These are phyloP conservation scores for Pimpla rufipes DNA, from an alignment of 2,888 invertebrate species.

Conservation along the genomic window DNA sequence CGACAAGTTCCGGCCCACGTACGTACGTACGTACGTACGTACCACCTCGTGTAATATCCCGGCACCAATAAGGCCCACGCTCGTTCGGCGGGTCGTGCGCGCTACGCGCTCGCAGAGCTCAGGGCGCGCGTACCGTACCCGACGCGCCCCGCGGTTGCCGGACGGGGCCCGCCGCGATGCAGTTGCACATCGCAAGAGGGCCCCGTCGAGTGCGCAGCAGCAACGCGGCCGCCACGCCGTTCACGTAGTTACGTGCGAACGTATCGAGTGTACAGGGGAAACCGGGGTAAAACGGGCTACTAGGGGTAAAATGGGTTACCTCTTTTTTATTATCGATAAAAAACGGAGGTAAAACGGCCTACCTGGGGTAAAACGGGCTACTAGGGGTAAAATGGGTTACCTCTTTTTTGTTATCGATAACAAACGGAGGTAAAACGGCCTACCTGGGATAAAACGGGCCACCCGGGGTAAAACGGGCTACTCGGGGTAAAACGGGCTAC, in stretches of 20 bases:
- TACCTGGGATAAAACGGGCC: too few relatives aligned
- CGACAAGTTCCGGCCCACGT: constrained; percentile 55
- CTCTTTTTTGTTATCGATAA: too few relatives aligned
- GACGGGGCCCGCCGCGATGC: too few relatives aligned
- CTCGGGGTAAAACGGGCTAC: too few relatives aligned
- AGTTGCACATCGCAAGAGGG: constrained; percentile 55
- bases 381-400: too few relatives aligned
- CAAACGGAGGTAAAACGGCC: too few relatives aligned
- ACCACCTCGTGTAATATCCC: constrained; percentile 16
- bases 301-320: too few relatives aligned
- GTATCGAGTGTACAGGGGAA: constrained; percentile 11
- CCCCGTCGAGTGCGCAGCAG: constrained; percentile 34
- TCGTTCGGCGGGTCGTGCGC: constrained; percentile 50
- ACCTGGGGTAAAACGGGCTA: too few relatives aligned
- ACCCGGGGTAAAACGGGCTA: too few relatives aligned
- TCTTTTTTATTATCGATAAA: too few relatives aligned
- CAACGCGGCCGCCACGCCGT: constrained; percentile 41
- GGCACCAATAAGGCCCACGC: constrained; percentile 54
- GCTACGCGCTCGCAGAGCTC: not conserved
- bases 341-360: too few relatives aligned
- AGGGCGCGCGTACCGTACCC: constrained; percentile 7
- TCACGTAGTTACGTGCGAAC: constrained; percentile 60
- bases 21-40: constrained; percentile 10
- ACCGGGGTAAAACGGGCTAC: too few relatives aligned
- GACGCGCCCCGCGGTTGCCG: constrained; percentile 51